phyloP scores from a whole-genome alignment of 1,140 invertebrate species.

The Cyrtorhinus lividipennis region DNA sequence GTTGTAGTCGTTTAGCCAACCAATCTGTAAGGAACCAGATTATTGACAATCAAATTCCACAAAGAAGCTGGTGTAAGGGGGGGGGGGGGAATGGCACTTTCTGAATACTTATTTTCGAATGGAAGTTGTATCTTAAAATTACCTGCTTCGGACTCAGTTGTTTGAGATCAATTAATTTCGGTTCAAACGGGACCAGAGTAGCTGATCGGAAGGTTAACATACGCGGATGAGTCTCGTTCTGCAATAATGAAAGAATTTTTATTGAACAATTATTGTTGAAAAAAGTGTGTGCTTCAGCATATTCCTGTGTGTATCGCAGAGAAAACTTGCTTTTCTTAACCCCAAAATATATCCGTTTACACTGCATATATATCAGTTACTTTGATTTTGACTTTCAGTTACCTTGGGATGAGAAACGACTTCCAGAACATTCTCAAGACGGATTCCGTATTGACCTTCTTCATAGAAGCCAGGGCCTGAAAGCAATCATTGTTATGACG shows the following conservation, averaged over 20 bases:
- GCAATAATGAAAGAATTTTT: slow-evolving; percentile 23
- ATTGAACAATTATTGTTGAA: too few species aligned
- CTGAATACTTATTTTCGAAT: too few species aligned
- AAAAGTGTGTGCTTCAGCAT: too few species aligned
- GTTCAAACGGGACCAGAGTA: slow-evolving; percentile 84
- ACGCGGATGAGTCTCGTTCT: not conserved
- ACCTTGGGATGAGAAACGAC: slow-evolving; percentile 36
- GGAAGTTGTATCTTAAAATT: too few species aligned
- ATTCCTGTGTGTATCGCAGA: too few species aligned
- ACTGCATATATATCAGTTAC: too few species aligned
- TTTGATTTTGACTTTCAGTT: too few species aligned
- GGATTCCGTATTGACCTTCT: slow-evolving; percentile 71
- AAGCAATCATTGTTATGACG: slow-evolving; percentile 18
- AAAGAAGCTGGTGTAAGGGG: too few species aligned
- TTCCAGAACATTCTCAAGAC: slow-evolving; percentile 84
- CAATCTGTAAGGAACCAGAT: slow-evolving; percentile 37
- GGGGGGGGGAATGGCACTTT: too few species aligned
- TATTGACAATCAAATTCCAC: too few species aligned
- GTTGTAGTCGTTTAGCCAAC: slow-evolving; percentile 67
- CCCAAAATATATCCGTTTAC: too few species aligned
- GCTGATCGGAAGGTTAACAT: slow-evolving; percentile 28
- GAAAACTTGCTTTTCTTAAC: too few species aligned
- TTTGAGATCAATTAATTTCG: slow-evolving; percentile 66
- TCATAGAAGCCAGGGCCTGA: slow-evolving; percentile 68
- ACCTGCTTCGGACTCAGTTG: slow-evolving; percentile 62